Base-by-base conservation (phyloP, 2,888 invertebrate species). In the Megaustenia siamemsis region DNA sequence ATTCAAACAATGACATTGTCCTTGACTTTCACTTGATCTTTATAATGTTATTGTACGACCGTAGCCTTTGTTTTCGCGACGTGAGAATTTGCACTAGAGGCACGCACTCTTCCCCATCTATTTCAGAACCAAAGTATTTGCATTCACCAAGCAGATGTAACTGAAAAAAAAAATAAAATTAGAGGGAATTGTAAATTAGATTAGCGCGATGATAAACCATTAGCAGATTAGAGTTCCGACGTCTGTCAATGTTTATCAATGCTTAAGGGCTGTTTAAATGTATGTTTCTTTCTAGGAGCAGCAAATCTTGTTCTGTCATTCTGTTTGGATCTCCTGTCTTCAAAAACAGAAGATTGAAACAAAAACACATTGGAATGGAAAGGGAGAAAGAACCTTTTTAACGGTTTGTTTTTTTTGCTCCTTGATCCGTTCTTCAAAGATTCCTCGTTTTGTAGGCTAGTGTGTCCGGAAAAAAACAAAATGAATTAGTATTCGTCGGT, bases 231-330 rank as follows among this genome's bases (percentile, higher is more conserved):
- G 28, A 43, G 71, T 5, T 45, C 43, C 43, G 0, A 0, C 71
- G 71, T 71, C 40, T 45, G 71, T 45, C 71, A 71, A n/a, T 71
- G 71, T 71, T 71, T 71, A 71, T 71, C 71, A 71, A 71, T n/a
- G 71, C 71, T 71, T 71, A 71, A 71, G 69, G 66, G 69, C 43
- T 71, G 71, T 71, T 71, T 71, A 71, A 71, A 71, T 71, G n/a
- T 71, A 71, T 71, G 71, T 43, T 71, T 43, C 15, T 3, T n/a
- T 45, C 71, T n/a, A 12, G 18, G 24, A 71, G 24, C 43, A 69
- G 43, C 45, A 71, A n/a, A 10, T 45, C 8, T 43, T n/a, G 43
- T 43, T 69, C 5, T 38, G 69, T 24, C 3, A 40, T 69, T 71
- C 43, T 71, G 71, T 71, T 71, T 71, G 43, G 71, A 10, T 71